phyloP scores from a whole-genome alignment of 2,888 invertebrate genomes.

The Fragum fragum region DNA sequence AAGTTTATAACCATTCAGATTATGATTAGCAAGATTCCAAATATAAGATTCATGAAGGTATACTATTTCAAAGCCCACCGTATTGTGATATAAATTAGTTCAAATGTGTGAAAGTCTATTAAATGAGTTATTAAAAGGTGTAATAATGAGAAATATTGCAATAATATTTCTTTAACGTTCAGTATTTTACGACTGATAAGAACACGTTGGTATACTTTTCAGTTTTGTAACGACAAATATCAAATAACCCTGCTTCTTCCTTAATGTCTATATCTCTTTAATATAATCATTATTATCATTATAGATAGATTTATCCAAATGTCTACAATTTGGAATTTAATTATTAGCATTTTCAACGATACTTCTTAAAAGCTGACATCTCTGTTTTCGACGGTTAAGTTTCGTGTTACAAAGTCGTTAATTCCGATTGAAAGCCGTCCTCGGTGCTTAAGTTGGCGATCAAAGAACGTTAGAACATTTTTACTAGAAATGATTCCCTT shows the following conservation, averaged over 20 bases:
- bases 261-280: neutral
- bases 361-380: too few relatives aligned
- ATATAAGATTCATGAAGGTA: neutral
- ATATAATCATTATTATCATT: neutral
- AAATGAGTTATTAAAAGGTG: neutral
- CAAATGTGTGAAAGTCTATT: neutral
- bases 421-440: neutral
- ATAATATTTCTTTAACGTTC: neutral
- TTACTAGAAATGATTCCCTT: neutral
- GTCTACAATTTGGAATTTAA: too few relatives aligned
- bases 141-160: neutral
- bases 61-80: neutral
- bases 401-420: constrained; percentile 3
- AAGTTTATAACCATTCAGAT: neutral
- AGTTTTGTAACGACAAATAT: neutral
- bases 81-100: neutral
- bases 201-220: neutral
- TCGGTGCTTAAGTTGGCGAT: neutral
- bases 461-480: constrained; percentile 1
- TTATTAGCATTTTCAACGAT: too few relatives aligned
- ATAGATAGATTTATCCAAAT: neutral
- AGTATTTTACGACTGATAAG: neutral
- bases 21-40: neutral
- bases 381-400: neutral
- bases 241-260: neutral